Base-by-base conservation (phyloP, 2,797 vertebrate genomes). In the Sarcoramphus papa region DNA sequence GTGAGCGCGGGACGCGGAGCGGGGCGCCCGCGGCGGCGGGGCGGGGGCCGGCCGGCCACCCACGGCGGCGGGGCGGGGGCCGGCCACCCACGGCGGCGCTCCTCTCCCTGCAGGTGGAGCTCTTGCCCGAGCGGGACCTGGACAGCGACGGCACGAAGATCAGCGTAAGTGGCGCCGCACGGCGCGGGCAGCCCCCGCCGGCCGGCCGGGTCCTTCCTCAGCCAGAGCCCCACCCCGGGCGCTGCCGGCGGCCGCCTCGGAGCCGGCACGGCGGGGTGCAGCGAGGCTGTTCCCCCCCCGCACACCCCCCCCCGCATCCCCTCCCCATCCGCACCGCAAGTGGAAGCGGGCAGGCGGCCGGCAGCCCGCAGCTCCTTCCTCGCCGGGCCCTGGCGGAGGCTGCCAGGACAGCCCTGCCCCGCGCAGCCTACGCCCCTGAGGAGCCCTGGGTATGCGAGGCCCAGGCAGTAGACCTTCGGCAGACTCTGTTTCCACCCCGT, bases 131-230 rank as follows among this genome's bases (percentile, higher is more conserved):
- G 94, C 96, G 98, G 60, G 99, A 99, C 96, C 98, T 98, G 41
- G 99, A 99, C 92, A 98, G 98, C 25, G 99, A 99, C 54, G 99
- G 99, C 88, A 99, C 99, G n/a, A 99, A 99, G 98, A 99, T 99
- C 98, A 99, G 99, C 92, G 99, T 99, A 98, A 99, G 99, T 98
- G 76, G 64, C 41, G 6, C 67, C 13, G 22, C 41, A 12, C 6
- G 56, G 48, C 28, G 56, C 51, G 81, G 68, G n/a, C 53, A 18
- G 41, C 11, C n/a, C 56, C 45, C 27, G 11, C 41, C 22, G 14
- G 31, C 37, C 20, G 4, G 40, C 30, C 4, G 13, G 9, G 23
- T 16, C 47, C 31, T 33, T 54, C 45, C 41, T 5, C 16, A 6
- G 23, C 2, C 40, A 40, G 56, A 54, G 33, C 28, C 10, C 57